Evolutionary conservation across 2,888 invertebrate species (phyloP), one percentile per base, ranked within the genome.

Genomic region (Stenotaenia linearis): DNA sequence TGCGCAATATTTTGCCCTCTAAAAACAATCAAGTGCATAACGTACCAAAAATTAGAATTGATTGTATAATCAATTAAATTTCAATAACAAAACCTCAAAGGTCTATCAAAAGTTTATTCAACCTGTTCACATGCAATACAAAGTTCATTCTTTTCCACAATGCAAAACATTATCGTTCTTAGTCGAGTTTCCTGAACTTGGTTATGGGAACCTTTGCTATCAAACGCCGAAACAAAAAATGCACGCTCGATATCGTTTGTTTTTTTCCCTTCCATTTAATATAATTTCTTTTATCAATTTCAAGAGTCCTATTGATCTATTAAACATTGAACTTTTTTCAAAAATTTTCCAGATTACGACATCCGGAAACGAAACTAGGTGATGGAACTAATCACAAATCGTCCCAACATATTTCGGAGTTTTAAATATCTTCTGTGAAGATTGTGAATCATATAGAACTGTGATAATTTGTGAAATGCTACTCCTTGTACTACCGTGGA

Each of bases 161-260:
- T 69, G 69, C 50, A 28, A 28, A 69, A 69, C 69, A 50, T 69
- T 69, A 69, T 69, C 69, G n/a, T 28, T 15, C 69, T 69, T 28
- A 25, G 69, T 69, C 69, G 69, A 69, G 28, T 69, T 69, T 69
- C 69, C 69, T 69, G 69, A 69, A 69, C 25, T 69, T 69, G 69
- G 69, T 69, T 69, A 28, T 2, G 18, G 50, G 18, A 69, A 28
- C 69, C 69, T 28, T 69, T 69, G 25, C 9, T 69, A 69, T 69
- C 69, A n/a, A n/a, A n/a, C n/a, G n/a, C n/a, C n/a, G n/a, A n/a
- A n/a, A n/a, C n/a, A n/a, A n/a, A n/a, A n/a, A n/a, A n/a, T n/a
- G n/a, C n/a, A n/a, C n/a, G n/a, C n/a, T n/a, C n/a, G n/a, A n/a
- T n/a, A n/a, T n/a, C n/a, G 10, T 1, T 2, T 28, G 5, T 61